Evolutionary conservation across 2,113 vertebrate genomes (phyloP), one percentile per base, ranked within the genome.

Genomic region (Stegastes partitus): DNA sequence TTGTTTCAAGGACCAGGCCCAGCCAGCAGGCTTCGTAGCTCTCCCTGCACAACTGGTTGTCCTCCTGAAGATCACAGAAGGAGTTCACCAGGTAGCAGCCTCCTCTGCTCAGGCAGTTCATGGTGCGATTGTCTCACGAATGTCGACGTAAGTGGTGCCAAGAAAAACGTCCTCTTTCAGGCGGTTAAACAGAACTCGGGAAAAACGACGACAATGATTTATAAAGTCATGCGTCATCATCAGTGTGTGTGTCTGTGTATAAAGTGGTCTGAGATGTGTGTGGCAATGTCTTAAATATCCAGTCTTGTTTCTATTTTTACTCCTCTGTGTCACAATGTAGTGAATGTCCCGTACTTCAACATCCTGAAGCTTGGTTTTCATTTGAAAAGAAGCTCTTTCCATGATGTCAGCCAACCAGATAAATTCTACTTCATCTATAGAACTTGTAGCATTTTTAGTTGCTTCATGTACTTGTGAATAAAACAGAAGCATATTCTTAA

Each of bases 1-100:
- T 93, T 0, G 89, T 93, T 83, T 94, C 91, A 51, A 93, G 82
- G 49, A 93, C 91, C 75, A 94, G 65, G 61, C 92, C 87, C 66
- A 94, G 73, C 94, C 92, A 94, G 21, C 81, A 87, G 21, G 84
- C 88, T 16, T 92, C 66, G 49, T 91, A 95, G 12, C 69, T 83
- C 66, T 94, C 93, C 53, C 75, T 94, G 74, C 68, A 90, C 71
- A 59, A 66, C 50, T 81, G 75, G 75, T 94, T 81, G 3, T 84
- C 79, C 67, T 94, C 94, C 61, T 67, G 83, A n/a, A 94, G 71
- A 18, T 94, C 90, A 77, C 91, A 92, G 77, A 66, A 90, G 22
- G 92, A 86, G 83, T 94, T 91, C 72, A 93, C 69, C 72, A 93
- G 90, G 84, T 90, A 89, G 66, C 83, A 76, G 39, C 85, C 71